These are phyloP conservation scores for Gallinago paraguaiae DNA, from an alignment of 2,113 vertebrate genomes.

Conservation along the genomic window DNA sequence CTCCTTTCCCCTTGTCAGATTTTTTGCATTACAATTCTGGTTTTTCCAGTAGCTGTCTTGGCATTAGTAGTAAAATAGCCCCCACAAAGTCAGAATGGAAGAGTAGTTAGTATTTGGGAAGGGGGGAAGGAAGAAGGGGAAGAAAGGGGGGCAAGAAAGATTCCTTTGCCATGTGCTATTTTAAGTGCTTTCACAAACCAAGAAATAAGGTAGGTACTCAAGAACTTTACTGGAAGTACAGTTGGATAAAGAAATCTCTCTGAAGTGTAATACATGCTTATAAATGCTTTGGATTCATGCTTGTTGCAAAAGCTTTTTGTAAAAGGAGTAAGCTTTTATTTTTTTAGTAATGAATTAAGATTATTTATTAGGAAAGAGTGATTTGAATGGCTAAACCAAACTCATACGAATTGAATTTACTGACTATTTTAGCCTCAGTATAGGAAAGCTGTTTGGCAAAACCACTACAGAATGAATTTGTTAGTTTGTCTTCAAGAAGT, in stretches of 20 bases:
- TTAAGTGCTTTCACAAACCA: not conserved
- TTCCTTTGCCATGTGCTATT: not conserved
- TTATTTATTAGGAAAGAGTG: not conserved
- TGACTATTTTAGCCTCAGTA: not conserved
- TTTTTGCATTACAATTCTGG: not conserved
- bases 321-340: not conserved
- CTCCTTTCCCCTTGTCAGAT: not conserved
- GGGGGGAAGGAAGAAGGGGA: not conserved
- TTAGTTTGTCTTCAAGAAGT: not conserved
- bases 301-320: not conserved
- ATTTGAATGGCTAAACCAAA: not conserved
- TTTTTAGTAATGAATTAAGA: not conserved
- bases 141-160: not conserved
- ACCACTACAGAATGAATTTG: not conserved
- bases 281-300: not conserved
- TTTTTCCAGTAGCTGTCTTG: not conserved
- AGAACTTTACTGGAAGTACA: not conserved
- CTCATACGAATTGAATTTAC: not conserved
- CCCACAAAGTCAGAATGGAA: not conserved
- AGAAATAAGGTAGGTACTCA: not conserved
- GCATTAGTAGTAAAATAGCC: not conserved
- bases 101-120: not conserved
- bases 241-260: fast-evolving
- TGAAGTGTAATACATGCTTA: not conserved
- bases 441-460: not conserved